phyloP scores from a whole-genome alignment of 1,140 invertebrate genomes.

The Asobara japonica region DNA sequence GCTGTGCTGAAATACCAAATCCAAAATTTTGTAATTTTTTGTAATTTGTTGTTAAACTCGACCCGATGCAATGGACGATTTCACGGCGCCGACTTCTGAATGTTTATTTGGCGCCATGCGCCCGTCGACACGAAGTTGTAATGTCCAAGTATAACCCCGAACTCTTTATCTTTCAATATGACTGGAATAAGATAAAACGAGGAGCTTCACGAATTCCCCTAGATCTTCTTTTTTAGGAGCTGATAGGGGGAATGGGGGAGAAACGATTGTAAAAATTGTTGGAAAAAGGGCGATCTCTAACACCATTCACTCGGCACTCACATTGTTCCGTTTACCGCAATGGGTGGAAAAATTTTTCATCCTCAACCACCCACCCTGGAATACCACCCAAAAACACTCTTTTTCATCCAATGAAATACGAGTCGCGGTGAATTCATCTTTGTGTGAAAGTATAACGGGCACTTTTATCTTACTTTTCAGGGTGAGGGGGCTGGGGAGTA shows the following conservation, averaged over 20 bases:
- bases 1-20: too few relatives aligned
- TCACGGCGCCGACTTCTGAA: too few relatives aligned
- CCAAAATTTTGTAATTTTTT: too few relatives aligned
- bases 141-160: background rate
- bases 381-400: conserved; percentile 23
- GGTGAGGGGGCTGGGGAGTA: background rate
- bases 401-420: conserved; percentile 35
- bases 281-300: conserved; percentile 24
- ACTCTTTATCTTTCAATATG: conserved; percentile 14
- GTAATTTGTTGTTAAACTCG: too few relatives aligned
- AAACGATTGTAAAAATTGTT: conserved; percentile 19
- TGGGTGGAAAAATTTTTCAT: conserved; percentile 31
- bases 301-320: conserved; percentile 33
- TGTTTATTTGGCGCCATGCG: too few relatives aligned
- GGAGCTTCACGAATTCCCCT: background rate
- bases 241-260: background rate
- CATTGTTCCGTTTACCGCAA: conserved; percentile 23
- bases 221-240: background rate
- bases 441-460: conserved; percentile 35
- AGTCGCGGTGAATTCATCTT: conserved; percentile 32
- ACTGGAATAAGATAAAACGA: background rate
- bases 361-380: background rate
- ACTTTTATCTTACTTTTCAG: conserved; percentile 29
- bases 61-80: too few relatives aligned
- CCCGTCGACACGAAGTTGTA: too few relatives aligned